Evolutionary conservation across 2,888 invertebrate genomes (phyloP), one percentile per base, ranked within the genome.

Genomic region (Rambutsinella grinnellia): DNA sequence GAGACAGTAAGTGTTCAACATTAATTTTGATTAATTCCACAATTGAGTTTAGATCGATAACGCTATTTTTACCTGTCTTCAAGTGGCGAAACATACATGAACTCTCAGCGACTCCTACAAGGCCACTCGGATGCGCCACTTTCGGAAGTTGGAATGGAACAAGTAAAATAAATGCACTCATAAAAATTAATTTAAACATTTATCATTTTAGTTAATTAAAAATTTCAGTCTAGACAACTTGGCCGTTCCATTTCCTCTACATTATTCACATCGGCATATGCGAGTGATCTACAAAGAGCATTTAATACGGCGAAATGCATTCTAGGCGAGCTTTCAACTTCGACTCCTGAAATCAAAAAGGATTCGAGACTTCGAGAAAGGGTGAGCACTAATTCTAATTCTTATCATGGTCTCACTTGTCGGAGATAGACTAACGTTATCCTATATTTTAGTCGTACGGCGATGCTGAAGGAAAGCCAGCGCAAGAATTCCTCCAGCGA

Each of bases 11-110:
- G 81, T 69, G 3, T 27, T 21, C 5, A 54, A 17, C 8, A 1
- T 23, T 8, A 21, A 51, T 17, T 17, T 8, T n/a, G 10, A 65
- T 57, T 27, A 49, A 65, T 5, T 51, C 28, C 21, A 47, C 13
- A 36, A 36, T 8, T 13, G 36, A 8, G 36, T 36, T 36, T 36
- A 36, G 36, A 36, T 36, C n/a, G n/a, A n/a, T n/a, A n/a, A n/a
- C n/a, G n/a, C n/a, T n/a, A n/a, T n/a, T n/a, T n/a, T n/a, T n/a
- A n/a, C n/a, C n/a, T n/a, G n/a, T n/a, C n/a, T n/a, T n/a, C 2
- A 23, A 83, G 82, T 74, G 83, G 83, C 10, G 81, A 83, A 57
- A 83, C 83, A 3, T 49, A 51, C 2, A 58, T 79, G 46, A 83
- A 83, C 65, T 70, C 61, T 15, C 61, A 81, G 27, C 36, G 77